These are phyloP conservation scores for Dascillus cervinus DNA, from an alignment of 2,888 invertebrate genomes.

Conservation along the genomic window DNA sequence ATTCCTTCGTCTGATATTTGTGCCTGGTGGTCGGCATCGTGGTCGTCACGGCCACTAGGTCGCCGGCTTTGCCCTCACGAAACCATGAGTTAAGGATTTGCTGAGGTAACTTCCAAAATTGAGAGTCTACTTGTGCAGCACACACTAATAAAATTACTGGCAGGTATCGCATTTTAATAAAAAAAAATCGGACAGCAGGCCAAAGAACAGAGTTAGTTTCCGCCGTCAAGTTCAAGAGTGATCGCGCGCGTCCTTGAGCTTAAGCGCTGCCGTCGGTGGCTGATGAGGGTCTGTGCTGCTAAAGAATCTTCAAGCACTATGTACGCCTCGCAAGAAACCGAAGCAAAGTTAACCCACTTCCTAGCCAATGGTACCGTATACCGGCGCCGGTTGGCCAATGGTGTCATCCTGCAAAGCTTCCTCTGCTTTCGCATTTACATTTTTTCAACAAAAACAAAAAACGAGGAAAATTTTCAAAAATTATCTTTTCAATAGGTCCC, in stretches of 20 bases:
- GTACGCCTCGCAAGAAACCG: slow-evolving; percentile 23
- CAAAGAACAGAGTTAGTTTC: slow-evolving; percentile 15
- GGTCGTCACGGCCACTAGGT: slow-evolving; percentile 7
- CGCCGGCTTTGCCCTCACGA: slow-evolving; percentile 31
- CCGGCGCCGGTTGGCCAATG: slow-evolving; percentile 16
- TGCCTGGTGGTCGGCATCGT: too few relatives aligned
- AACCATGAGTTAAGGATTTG: slow-evolving; percentile 31
- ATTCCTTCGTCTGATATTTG: too few relatives aligned
- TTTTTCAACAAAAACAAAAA: too few relatives aligned
- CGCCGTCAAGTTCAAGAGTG: slow-evolving; percentile 20
- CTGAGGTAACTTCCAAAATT: slow-evolving; percentile 36
- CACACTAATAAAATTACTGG: slow-evolving; percentile 25
- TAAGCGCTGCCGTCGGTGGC: slow-evolving; percentile 32
- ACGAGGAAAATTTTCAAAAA: too few relatives aligned
- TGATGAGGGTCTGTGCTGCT: slow-evolving; percentile 36
- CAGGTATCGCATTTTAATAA: slow-evolving; percentile 26
- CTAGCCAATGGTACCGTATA: slow-evolving; percentile 36
- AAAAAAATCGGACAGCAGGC: slow-evolving; percentile 9
- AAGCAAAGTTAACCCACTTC: slow-evolving; percentile 41
- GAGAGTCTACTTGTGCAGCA: slow-evolving; percentile 29
- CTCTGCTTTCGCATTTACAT: slow-evolving; percentile 1
- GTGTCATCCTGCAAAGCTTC: slow-evolving; percentile 11
- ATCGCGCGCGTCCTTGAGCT: slow-evolving; percentile 30
- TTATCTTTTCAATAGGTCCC: too few relatives aligned
- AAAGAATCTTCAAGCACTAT: slow-evolving; percentile 37